These are phyloP conservation scores for Coelogynopora nodosa DNA, from an alignment of 2,888 invertebrate genomes.

Conservation along the genomic window DNA sequence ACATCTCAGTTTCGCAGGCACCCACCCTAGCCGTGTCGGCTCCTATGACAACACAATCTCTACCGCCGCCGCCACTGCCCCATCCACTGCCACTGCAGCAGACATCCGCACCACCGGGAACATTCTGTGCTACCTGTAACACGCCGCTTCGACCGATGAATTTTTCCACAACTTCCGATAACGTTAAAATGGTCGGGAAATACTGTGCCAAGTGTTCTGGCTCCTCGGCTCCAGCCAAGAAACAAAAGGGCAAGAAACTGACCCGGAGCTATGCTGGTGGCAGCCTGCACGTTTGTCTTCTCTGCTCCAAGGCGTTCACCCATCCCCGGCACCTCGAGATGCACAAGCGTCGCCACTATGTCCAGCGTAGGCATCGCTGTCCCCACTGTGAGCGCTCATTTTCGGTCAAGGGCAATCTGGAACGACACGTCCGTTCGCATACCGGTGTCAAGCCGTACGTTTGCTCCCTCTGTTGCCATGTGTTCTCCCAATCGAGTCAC, in stretches of 20 bases:
- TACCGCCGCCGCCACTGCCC: neutral
- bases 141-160: neutral
- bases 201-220: neutral
- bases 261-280: neutral
- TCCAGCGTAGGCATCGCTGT: neutral
- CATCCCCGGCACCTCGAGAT: neutral
- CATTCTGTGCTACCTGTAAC: neutral
- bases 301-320: neutral
- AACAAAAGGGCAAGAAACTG: neutral
- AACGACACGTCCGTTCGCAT: neutral
- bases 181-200: neutral
- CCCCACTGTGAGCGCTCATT: constrained; percentile 1
- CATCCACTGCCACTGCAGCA: neutral
- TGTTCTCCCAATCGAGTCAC: neutral
- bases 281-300: neutral
- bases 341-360: neutral
- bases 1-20: neutral
- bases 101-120: neutral
- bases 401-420: neutral
- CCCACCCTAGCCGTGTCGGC: neutral
- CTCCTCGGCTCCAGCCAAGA: neutral
- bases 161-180: neutral
- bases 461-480: neutral
- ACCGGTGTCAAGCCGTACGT: constrained; percentile 1
- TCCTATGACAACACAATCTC: neutral